Base-by-base conservation (phyloP, 2,888 invertebrate species). In the Caenorhabditis doughertyi region DNA sequence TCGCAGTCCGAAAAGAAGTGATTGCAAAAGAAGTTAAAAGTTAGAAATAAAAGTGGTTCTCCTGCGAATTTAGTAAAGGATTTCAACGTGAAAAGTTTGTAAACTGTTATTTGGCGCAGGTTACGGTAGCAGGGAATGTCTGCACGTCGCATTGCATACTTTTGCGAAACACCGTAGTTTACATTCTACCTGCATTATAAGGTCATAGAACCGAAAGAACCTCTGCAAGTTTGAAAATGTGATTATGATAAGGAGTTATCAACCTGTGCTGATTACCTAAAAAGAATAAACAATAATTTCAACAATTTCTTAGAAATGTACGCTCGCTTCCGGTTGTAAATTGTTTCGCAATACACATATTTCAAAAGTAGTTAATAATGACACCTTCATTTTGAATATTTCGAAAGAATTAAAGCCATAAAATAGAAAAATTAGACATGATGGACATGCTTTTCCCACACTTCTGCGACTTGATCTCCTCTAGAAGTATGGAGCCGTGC, bases 401-500 rank as follows among this genome's bases (percentile, higher is more conserved):
- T 47, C 4, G 5, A 44, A 44, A 44, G 11, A 44, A 13, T 25
- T 44, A 62, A 62, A 44, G n/a, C 23, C 3, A 23, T 11, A 32
- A 29, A 68, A 42, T 16, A 42, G 16, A 51, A 35, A 39, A n/a
- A 13, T 67, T 58, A 76, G 18, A 76, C 74, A 49, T 76, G 67
- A 51, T 76, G 74, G 3, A 76, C 32, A 32, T 76, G 74, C 27
- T 42, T 73, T 13, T 82, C 72, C 85, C 85, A 85, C 2, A 76
- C 79, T 58, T 85, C 85, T 49, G 64, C 39, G 8, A 85, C 76
- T 23, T 68, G 70, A 18, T 76, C 67, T 32, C 85, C 85, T 29
- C 53, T 60, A 13, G 85, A 79, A n/a, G 71, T 72, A 51, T 83
- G 84, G n/a, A 85, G 49, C 39, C 84, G 72, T 25, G 77, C 76